Evolutionary conservation across 2,888 invertebrate genomes (phyloP), one percentile per base, ranked within the genome.

Genomic region (Himalopsyche anomala): DNA sequence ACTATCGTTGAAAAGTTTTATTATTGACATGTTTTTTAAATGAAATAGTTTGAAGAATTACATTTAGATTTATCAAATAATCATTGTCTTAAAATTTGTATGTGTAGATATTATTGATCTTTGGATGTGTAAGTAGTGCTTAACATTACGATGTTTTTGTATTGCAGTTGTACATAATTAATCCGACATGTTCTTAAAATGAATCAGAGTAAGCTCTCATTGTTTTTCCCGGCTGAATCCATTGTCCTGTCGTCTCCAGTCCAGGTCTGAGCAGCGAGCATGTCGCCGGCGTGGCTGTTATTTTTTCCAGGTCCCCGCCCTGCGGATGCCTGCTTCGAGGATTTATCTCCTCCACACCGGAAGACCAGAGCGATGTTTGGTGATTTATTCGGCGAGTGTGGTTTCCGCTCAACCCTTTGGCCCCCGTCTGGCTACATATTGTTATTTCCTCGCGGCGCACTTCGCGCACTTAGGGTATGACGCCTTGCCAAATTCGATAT

Each of bases 341-440:
- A 88, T 88, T 88, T 88, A 88, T 88, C 85, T 82, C 79, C 85
- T 69, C 84, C 69, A 84, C 86, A 62, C 87, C 80, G 88, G 87
- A 88, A 88, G 85, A 85, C 86, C 42, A 40, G 85, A 84, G 84
- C 88, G 74, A 84, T 86, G 86, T 87, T 85, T 80, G 81, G 86
- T 88, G 88, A 88, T 88, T 88, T 88, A 88, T 88, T 87, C 83
- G 40, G 83, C 85, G 84, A 84, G 84, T 84, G 42, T 51, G 74
- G 38, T 36, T 82, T 74, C 81, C 81, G 38, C 82, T 74, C 83
- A 80, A 83, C 83, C 87, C 85, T 85, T 82, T 81, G 40, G 81
- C 85, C 12, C 62, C 83, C 62, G 82, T 54, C 86, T 80, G 62
- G 81, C 80, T 81, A 84, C 87, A 84, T 80, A 54, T 85, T 85